A percentile compares a stretch with the other conserved stretches of the same genome.
These are phyloP conservation scores for Perca schrenkii DNA, from an alignment of 2,113 vertebrate genomes.

Conservation along the genomic window DNA sequence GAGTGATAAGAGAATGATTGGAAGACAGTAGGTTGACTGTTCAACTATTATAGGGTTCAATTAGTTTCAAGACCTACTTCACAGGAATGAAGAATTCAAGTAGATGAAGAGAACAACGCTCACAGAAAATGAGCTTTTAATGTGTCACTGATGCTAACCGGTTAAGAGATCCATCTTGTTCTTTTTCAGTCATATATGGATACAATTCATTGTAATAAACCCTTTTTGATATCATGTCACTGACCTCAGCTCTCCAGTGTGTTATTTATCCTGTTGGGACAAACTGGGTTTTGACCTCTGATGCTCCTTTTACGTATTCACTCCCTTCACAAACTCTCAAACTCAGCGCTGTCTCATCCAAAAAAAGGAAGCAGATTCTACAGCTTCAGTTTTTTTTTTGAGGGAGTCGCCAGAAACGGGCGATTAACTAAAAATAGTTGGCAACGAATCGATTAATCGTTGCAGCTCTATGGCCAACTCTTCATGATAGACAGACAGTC, in stretches of 20 bases:
- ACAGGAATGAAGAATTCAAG: no score
- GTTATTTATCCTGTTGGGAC: not conserved
- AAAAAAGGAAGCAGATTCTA: not conserved
- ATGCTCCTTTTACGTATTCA: not conserved
- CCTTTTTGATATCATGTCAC: conserved; percentile 13
- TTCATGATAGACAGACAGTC: not conserved
- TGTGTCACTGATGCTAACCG: not conserved
- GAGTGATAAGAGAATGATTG: no score
- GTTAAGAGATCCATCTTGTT: not conserved
- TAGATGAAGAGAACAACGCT: no score
- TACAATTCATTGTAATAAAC: conserved; percentile 50
- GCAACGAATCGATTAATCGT: no score
- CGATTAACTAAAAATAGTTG: no score
- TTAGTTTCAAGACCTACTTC: no score
- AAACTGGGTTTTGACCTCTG: not conserved
- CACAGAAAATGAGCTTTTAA: no score
- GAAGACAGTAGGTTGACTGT: no score
- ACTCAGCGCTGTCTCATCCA: not conserved
- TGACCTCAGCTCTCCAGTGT: not conserved
- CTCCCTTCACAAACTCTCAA: not conserved
- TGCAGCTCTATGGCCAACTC: not conserved
- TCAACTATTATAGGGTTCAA: no score
- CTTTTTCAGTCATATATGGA: conserved; percentile 5
- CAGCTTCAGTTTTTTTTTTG: not conserved
- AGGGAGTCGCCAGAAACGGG: conserved; percentile 5